A percentile compares a stretch with the other conserved stretches of the same genome.
phyloP scores from a whole-genome alignment of 1,140 invertebrate species.

The Bombus pyrosoma region DNA sequence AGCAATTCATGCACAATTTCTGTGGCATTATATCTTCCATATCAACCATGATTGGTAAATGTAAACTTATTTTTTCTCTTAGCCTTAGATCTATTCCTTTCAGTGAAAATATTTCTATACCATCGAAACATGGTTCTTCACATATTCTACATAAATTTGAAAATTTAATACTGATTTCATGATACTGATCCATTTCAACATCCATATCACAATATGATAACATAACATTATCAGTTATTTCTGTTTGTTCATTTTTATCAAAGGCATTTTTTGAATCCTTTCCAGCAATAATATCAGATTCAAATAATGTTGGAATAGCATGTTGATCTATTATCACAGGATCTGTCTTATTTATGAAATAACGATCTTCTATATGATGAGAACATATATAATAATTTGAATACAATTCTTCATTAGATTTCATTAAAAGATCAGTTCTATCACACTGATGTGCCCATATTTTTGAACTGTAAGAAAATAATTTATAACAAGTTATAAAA shows the following conservation, averaged over 20 bases:
- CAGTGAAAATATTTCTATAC: conserved; percentile 68
- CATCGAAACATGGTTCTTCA: conserved; percentile 56
- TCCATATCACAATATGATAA: conserved; percentile 53
- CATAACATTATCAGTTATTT: conserved; percentile 22
- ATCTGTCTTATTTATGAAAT: conserved; percentile 65
- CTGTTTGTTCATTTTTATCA: conserved; percentile 19
- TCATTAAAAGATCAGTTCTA: conserved; percentile 61
- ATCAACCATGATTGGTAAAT: conserved; percentile 69
- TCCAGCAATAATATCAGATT: neutral
- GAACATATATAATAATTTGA: conserved; percentile 70
- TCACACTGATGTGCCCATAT: conserved; percentile 68
- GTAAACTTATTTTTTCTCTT: conserved; percentile 70
- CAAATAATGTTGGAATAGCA: conserved; percentile 65
- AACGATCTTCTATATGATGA: conserved; percentile 67
- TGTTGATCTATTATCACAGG: conserved; percentile 59
- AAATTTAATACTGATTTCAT: conserved; percentile 50
- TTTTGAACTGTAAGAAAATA: conserved; percentile 57
- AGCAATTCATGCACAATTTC: conserved; percentile 72
- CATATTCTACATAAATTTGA: conserved; percentile 64
- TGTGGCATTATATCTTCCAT: conserved; percentile 66
- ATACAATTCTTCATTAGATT: conserved; percentile 67
- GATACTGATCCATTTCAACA: conserved; percentile 49
- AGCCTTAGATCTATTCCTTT: conserved; percentile 61
- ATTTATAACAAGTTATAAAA: neutral
- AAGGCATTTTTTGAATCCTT: conserved; percentile 31